phyloP scores from a whole-genome alignment of 2,113 vertebrate genomes.

The Pholis gunnellus region DNA sequence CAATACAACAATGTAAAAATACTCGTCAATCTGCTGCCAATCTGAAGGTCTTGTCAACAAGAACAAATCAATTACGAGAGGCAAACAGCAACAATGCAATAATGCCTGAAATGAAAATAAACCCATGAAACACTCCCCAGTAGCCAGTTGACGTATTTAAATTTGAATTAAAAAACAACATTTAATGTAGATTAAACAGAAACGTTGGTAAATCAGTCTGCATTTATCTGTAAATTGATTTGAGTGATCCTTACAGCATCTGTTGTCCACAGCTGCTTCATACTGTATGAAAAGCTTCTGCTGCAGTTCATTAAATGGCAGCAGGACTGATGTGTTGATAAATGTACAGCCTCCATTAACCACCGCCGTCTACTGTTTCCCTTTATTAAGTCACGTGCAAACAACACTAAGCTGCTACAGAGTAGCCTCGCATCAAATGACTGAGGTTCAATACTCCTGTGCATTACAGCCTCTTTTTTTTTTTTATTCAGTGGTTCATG shows the following conservation, averaged over 20 bases:
- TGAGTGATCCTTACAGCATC: neutral
- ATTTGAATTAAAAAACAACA: neutral
- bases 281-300: neutral
- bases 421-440: neutral
- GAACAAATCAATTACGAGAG: neutral
- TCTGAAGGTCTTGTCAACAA: neutral
- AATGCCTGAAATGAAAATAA: neutral
- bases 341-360: neutral
- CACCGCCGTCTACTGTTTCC: neutral
- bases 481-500: neutral
- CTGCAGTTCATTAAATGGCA: neutral
- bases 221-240: neutral
- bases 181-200: neutral
- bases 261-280: neutral
- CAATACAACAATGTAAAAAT: too few relatives aligned
- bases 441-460: neutral
- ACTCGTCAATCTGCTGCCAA: neutral
- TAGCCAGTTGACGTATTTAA: neutral
- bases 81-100: neutral
- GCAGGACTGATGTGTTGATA: neutral
- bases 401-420: neutral
- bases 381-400: neutral
- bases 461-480: neutral
- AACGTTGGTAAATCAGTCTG: neutral
- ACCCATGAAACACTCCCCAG: neutral